phyloP scores from a whole-genome alignment of 2,113 vertebrate genomes.

The Rallus limicola region DNA sequence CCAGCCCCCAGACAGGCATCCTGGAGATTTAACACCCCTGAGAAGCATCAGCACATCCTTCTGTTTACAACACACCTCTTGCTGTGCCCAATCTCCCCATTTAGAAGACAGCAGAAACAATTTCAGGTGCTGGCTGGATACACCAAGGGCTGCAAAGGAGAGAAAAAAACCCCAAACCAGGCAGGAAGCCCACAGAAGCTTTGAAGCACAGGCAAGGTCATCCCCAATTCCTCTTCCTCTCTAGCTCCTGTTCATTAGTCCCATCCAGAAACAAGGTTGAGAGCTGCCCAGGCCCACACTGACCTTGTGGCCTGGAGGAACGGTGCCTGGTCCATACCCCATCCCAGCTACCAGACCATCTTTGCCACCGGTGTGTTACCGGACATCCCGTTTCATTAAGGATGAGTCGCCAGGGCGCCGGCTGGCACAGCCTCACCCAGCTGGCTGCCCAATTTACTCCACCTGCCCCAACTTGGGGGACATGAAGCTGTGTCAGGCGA shows the following conservation, averaged over 20 bases:
- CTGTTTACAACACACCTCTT: not conserved
- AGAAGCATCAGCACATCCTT: not conserved
- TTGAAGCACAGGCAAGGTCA: not conserved
- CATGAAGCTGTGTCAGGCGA: not conserved
- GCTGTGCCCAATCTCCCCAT: not conserved
- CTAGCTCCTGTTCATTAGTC: not conserved
- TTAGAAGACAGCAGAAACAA: not conserved
- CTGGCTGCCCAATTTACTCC: constrained; percentile 20
- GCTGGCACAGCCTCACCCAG: not conserved
- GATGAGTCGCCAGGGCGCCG: fast-evolving
- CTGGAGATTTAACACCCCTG: not conserved
- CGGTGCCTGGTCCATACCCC: not conserved
- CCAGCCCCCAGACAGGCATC: not conserved
- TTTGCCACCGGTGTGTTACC: not conserved
- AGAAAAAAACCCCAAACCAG: not conserved
- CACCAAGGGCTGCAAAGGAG: not conserved
- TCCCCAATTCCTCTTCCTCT: not conserved
- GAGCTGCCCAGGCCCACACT: not conserved
- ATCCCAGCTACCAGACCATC: not conserved
- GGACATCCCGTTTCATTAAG: not conserved
- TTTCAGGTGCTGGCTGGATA: not conserved
- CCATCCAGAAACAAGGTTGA: not conserved
- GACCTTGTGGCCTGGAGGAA: not conserved
- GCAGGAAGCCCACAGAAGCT: not conserved
- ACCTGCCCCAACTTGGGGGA: not conserved